Evolutionary conservation across 2,113 vertebrate species (phyloP).

Genomic region (Tachycineta bicolor): DNA sequence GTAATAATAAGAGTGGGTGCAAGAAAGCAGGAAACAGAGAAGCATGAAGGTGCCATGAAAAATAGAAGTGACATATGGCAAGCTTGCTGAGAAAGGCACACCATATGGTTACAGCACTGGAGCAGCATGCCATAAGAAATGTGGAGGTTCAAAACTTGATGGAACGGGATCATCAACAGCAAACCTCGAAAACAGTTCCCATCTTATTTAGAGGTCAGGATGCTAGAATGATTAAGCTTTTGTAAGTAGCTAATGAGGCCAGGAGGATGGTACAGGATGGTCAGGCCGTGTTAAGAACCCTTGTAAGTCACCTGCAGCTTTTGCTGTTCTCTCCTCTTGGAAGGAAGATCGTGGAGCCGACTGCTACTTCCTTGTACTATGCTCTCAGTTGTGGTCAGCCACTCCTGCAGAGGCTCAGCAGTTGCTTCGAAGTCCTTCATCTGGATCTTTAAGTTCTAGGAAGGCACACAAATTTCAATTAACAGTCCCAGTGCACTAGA

Average conservation of each 20-base stretch:
- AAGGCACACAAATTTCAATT: neutral
- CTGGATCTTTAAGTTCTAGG: constrained; percentile 88
- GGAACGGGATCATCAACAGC: neutral
- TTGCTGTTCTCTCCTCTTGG: constrained; percentile 90
- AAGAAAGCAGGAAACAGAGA: constrained; percentile 65
- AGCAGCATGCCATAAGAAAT: neutral
- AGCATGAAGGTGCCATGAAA: constrained; percentile 1
- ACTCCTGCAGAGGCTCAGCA: constrained; percentile 89
- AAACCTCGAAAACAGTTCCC: neutral
- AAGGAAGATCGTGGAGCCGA: constrained; percentile 88
- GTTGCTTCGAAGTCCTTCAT: constrained; percentile 94
- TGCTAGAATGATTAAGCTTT: neutral
- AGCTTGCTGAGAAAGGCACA: neutral
- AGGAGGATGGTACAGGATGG: neutral
- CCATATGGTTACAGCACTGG: neutral
- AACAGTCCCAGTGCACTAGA: neutral
- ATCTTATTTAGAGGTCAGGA: neutral
- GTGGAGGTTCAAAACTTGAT: neutral
- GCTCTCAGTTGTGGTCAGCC: constrained; percentile 87
- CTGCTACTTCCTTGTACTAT: constrained; percentile 86
- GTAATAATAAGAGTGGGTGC: constrained; percentile 68
- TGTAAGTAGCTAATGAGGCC: neutral
- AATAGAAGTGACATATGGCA: neutral
- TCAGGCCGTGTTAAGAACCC: neutral
- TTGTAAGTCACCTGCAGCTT: constrained; percentile 87